phyloP scores from a whole-genome alignment of 2,888 invertebrate genomes.

The Athrips mouffetella region DNA sequence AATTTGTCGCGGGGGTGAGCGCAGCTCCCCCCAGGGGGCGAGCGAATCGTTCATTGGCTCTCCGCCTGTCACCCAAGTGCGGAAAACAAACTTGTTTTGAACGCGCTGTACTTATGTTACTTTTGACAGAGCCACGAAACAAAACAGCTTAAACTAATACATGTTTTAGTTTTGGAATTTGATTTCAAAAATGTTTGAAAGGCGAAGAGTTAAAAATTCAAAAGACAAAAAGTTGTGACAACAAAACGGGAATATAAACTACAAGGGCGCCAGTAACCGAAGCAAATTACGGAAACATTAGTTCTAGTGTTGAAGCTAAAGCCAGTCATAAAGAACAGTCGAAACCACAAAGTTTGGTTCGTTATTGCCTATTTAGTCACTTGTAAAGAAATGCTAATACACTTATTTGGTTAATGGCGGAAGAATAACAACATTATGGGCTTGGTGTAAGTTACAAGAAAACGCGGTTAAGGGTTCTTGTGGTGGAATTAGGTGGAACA shows the following conservation, averaged over 20 bases:
- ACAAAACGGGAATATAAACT: background rate
- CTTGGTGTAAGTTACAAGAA: background rate
- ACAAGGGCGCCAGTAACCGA: background rate
- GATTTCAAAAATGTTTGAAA: too few species aligned
- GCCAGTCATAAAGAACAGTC: background rate
- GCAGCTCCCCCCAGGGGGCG: too few species aligned
- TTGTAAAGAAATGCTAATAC: slow-evolving; percentile 9
- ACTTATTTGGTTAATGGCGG: background rate
- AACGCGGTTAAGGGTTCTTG: background rate
- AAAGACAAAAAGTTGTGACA: background rate
- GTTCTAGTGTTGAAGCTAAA: background rate
- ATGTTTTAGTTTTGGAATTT: too few species aligned
- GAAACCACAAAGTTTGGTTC: background rate
- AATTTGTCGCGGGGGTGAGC: too few species aligned
- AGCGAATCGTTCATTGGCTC: too few species aligned
- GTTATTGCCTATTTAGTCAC: slow-evolving; percentile 5
- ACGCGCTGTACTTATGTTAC: too few species aligned
- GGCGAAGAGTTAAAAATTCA: too few species aligned
- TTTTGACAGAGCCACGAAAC: too few species aligned
- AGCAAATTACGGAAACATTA: slow-evolving; percentile 1
- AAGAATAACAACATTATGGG: background rate
- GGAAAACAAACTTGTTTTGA: too few species aligned
- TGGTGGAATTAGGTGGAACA: too few species aligned
- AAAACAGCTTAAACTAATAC: too few species aligned
- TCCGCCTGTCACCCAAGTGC: too few species aligned